Percentiles rank a stretch among this genome's conserved stretches.
phyloP scores from a whole-genome alignment of 2,888 invertebrate species.

The Ischnus inquisitorius region DNA sequence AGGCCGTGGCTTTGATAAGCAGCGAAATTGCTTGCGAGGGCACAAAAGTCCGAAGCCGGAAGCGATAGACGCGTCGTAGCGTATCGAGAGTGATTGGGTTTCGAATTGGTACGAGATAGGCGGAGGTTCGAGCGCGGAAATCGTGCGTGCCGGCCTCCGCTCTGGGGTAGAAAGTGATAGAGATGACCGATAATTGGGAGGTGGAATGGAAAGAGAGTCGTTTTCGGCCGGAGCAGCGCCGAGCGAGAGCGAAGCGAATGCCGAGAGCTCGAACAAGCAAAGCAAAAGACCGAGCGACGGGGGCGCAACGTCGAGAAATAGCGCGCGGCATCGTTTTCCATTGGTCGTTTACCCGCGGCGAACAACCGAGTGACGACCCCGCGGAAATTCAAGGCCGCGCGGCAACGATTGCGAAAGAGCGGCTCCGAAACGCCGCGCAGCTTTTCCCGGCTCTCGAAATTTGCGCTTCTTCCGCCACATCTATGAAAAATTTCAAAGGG shows the following conservation, averaged over 20 bases:
- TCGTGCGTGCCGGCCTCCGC: not conserved
- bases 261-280: constrained; percentile 37
- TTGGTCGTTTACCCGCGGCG: constrained; percentile 85
- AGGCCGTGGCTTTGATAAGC: not conserved
- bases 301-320: constrained; percentile 17
- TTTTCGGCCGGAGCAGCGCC: not conserved
- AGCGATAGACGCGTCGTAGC: not conserved
- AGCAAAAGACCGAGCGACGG: no score
- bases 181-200: not conserved
- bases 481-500: not conserved
- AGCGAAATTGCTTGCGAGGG: not conserved
- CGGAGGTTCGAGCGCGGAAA: not conserved
- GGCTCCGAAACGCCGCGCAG: no score
- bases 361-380: constrained; percentile 84
- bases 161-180: not conserved
- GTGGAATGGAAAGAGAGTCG: not conserved
- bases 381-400: constrained; percentile 84
- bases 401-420: not conserved
- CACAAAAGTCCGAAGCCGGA: not conserved
- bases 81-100: not conserved
- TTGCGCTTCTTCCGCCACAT: not conserved
- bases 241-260: constrained; percentile 34
- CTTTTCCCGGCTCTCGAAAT: no score
- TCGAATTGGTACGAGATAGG: not conserved
- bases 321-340: constrained; percentile 64